Conservation (phyloP, 2,113 vertebrate genomes). For the Rallus limicola region DNA sequence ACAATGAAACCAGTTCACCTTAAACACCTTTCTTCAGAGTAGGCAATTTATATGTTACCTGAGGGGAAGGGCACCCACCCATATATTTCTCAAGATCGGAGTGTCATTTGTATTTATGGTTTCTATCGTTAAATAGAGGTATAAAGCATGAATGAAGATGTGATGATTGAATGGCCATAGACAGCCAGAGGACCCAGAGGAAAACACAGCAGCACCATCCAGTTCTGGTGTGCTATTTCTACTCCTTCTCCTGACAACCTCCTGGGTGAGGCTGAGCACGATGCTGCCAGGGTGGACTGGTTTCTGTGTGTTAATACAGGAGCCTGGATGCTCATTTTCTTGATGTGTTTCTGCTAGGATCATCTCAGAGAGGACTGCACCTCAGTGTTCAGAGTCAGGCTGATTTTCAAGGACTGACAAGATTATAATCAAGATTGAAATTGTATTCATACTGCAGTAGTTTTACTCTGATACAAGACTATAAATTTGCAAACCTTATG, state of each 20-base stretch:
- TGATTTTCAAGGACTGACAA: background rate
- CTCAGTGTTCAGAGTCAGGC: background rate
- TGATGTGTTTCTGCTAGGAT: background rate
- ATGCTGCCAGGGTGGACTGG: background rate
- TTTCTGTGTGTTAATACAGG: background rate
- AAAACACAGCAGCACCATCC: background rate
- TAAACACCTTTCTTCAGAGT: slow-evolving; percentile 8
- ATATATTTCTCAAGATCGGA: background rate
- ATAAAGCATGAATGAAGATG: background rate
- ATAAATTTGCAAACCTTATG: background rate
- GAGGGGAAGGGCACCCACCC: slow-evolving; percentile 38
- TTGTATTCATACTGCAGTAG: no score
- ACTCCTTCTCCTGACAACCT: background rate
- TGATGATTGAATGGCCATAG: background rate
- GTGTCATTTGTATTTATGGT: background rate
- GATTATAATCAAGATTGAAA: background rate
- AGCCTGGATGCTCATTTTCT: background rate
- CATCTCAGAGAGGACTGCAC: background rate
- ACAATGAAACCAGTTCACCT: slow-evolving; percentile 30
- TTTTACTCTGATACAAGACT: background rate
- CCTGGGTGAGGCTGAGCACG: background rate
- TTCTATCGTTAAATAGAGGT: background rate
- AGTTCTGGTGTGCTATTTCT: background rate
- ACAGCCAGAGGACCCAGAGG: background rate
- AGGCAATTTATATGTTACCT: slow-evolving; percentile 16